A percentile compares a stretch with the other conserved stretches of the same genome.
These are phyloP conservation scores for Aspidoscelis tigris DNA, from an alignment of 2,113 vertebrate genomes.

Conservation along the genomic window DNA sequence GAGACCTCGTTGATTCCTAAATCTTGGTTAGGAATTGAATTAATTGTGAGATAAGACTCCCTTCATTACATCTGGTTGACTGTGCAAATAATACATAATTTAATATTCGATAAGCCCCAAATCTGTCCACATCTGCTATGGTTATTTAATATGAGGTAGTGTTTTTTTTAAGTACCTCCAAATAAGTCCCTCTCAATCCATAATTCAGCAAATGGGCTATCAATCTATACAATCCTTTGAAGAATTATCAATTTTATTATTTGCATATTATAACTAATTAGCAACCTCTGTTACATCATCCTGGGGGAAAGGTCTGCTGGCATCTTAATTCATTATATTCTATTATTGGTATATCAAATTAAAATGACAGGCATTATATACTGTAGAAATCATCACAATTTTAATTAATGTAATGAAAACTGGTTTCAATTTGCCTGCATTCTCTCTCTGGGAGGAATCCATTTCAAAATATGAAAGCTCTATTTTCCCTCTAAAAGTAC, in stretches of 20 bases:
- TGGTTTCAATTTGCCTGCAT: conserved; percentile 49
- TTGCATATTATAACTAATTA: conserved; percentile 91
- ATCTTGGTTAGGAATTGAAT: too few species aligned
- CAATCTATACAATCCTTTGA: conserved; percentile 37
- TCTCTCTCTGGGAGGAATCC: conserved; percentile 16
- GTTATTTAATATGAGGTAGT: neutral
- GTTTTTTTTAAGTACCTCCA: neutral
- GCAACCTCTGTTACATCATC: conserved; percentile 79
- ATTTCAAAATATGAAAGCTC: neutral
- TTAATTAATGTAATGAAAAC: conserved; percentile 64
- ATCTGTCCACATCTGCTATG: neutral
- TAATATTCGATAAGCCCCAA: neutral
- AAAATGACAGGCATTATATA: conserved; percentile 81
- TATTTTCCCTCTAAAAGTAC: conserved; percentile 9
- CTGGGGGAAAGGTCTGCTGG: conserved; percentile 70
- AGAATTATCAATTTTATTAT: conserved; percentile 58
- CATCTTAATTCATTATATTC: conserved; percentile 79
- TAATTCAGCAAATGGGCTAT: neutral
- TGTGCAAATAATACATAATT: too few species aligned
- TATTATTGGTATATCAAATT: conserved; percentile 75
- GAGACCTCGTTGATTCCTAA: too few species aligned
- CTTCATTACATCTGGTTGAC: too few species aligned
- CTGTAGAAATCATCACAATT: conserved; percentile 69
- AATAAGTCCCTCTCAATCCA: neutral
- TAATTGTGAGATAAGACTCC: too few species aligned